Percentiles rank a stretch among this genome's conserved stretches.
These are phyloP conservation scores for Cantharis rustica DNA, from an alignment of 2,888 invertebrate species.

Conservation along the genomic window DNA sequence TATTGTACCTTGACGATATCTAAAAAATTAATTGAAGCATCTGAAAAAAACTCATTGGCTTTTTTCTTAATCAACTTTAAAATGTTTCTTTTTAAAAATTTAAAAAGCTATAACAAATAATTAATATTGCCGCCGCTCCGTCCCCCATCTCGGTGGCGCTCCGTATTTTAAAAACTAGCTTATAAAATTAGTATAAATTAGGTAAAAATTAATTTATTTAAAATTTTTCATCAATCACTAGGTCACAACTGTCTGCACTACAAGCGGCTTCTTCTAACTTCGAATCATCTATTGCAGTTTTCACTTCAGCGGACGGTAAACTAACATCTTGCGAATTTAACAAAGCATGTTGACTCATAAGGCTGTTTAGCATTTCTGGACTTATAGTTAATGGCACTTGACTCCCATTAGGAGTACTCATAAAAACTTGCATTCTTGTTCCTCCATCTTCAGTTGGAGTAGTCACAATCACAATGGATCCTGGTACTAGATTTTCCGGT, in stretches of 20 bases:
- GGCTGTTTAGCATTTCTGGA: conserved; percentile 44
- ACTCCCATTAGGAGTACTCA: conserved; percentile 55
- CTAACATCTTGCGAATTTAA: not conserved
- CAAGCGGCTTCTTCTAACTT: not conserved
- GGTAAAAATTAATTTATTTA: not conserved
- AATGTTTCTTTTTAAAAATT: no score
- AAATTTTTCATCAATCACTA: not conserved
- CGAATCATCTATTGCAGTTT: not conserved
- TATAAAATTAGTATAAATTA: not conserved
- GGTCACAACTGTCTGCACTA: not conserved
- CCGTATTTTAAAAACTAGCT: not conserved
- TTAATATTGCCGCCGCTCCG: no score
- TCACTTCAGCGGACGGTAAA: not conserved
- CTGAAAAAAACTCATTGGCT: no score
- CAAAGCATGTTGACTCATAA: not conserved
- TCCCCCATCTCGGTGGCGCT: no score
- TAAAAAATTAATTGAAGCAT: no score
- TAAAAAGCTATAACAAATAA: no score
- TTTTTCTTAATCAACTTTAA: not conserved
- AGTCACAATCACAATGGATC: conserved; percentile 60
- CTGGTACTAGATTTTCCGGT: conserved; percentile 51
- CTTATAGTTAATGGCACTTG: conserved; percentile 50
- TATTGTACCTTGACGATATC: no score
- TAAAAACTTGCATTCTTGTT: conserved; percentile 58
- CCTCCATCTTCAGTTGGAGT: conserved; percentile 53